These are phyloP conservation scores for Gasteruption jaculator DNA, from an alignment of 2,888 invertebrate species.

Conservation along the genomic window DNA sequence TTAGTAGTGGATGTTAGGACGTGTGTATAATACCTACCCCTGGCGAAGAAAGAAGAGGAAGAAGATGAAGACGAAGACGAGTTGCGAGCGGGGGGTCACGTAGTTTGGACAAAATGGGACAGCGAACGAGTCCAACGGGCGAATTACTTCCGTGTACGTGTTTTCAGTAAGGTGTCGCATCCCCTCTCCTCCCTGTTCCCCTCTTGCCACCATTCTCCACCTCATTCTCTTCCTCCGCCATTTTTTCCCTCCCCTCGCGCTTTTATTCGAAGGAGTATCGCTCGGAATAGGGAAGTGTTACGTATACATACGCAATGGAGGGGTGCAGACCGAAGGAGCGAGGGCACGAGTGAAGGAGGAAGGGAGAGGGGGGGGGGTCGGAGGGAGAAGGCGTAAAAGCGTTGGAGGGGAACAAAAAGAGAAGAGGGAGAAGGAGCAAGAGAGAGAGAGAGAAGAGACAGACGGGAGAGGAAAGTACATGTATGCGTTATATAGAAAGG, in stretches of 20 bases:
- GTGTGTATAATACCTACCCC: no score
- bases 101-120: no score
- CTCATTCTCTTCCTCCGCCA: not conserved
- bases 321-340: slow-evolving; percentile 5
- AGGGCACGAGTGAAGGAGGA: not conserved
- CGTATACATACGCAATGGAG: slow-evolving; percentile 3
- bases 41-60: no score
- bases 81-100: no score
- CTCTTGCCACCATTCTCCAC: not conserved
- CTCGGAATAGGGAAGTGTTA: slow-evolving; percentile 11
- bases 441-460: not conserved
- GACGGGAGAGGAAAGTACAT: not conserved
- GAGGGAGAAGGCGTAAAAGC: not conserved
- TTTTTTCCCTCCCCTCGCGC: slow-evolving; percentile 4
- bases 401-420: slow-evolving; percentile 1
- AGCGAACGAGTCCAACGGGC: no score
- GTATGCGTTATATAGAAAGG: no score
- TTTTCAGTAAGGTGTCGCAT: not conserved
- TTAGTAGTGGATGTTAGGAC: no score
- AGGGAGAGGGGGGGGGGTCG: not conserved
- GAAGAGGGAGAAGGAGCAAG: slow-evolving; percentile 4
- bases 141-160: slow-evolving; percentile 1
- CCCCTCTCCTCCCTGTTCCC: slow-evolving; percentile 7
- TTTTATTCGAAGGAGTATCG: not conserved
- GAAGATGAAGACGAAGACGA: no score